Base-by-base conservation (phyloP, 1,140 invertebrate genomes). In the Dysdera silvatica region DNA sequence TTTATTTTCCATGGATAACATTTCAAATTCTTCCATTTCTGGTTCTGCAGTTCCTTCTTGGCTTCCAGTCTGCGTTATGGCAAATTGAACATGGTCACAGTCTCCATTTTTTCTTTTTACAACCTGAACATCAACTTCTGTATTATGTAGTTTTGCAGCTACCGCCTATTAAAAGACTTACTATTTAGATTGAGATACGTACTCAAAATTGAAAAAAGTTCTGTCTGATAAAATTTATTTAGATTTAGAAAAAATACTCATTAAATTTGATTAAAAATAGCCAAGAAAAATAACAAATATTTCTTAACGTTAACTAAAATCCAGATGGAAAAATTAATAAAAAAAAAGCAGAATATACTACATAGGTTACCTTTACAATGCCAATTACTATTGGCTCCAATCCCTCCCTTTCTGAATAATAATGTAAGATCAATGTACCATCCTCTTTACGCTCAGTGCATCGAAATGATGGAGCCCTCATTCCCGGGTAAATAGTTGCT, bases 381-480 rank as follows among this genome's bases (percentile, higher is more conserved):
- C 91, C 91, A 70, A 94, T 93, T 61, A 95, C 91, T 70, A 95
- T 95, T 71, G 90, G 84, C 74, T 95, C 90, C 45, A 95, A 78
- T n/a, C 90, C 91, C 8, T 89, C 89, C 65, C 91, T 82, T 72
- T 95, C 89, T 0, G 90, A 94, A 76, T 94, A 95, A 78, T 95
- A 95, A 76, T 95, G 91, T 7, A 95, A 80, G 26, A 94, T 80
- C 12, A 94, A 78, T 10, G 87, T 86, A 0, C 89, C 89, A 77
- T 91, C 90, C 74, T 88, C 86, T 1, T 83, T 81, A 69, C 85
- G 76, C 71, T 91, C 89, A 0, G 89, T 92, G 74, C 91, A 95
- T 5, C 91, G 81, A 77, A 95, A 95, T 2, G 89, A 93, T 0
- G 91, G 91, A 0, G 91, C 89, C 71, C 86, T 83, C 91, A 95